Percentiles rank a stretch among this genome's conserved stretches.
These are phyloP conservation scores for Tamandua tetradactyla DNA, from an alignment of 2,797 vertebrate genomes.

Conservation along the genomic window DNA sequence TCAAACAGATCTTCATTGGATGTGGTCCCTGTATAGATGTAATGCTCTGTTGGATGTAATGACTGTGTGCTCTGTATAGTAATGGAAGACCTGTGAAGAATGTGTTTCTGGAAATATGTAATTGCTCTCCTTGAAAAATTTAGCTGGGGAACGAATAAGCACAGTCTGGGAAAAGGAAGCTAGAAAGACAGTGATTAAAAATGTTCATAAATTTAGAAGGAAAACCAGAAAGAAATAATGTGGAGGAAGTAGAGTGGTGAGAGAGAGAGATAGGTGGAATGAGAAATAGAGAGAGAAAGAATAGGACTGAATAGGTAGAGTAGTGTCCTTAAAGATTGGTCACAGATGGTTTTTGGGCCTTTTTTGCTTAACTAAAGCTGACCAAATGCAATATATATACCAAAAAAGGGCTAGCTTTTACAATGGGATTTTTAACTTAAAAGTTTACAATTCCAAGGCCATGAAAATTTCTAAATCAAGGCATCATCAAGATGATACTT, in stretches of 20 bases:
- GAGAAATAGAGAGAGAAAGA: neutral
- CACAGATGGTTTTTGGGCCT: neutral
- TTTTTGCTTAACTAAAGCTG: too few species aligned
- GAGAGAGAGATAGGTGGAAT: neutral
- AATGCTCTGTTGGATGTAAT: too few species aligned
- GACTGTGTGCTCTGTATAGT: neutral
- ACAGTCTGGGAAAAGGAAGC: neutral
- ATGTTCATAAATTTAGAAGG: neutral
- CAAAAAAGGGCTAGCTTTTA: too few species aligned
- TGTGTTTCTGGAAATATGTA: neutral
- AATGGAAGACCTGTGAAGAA: neutral
- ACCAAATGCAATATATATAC: too few species aligned
- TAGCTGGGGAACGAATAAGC: neutral
- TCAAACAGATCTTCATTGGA: neutral
- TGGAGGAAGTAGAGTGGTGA: neutral
- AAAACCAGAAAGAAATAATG: neutral
- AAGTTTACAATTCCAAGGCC: too few species aligned
- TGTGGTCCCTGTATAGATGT: too few species aligned
- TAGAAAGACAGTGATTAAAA: neutral
- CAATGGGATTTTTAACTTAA: too few species aligned
- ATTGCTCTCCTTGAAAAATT: neutral
- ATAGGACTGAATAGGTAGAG: neutral
- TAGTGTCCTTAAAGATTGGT: too few species aligned
- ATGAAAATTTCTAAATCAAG: too few species aligned
- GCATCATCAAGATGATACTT: too few species aligned